Evolutionary conservation across 2,888 invertebrate genomes (phyloP).

Genomic region (Caradrina kadenii): DNA sequence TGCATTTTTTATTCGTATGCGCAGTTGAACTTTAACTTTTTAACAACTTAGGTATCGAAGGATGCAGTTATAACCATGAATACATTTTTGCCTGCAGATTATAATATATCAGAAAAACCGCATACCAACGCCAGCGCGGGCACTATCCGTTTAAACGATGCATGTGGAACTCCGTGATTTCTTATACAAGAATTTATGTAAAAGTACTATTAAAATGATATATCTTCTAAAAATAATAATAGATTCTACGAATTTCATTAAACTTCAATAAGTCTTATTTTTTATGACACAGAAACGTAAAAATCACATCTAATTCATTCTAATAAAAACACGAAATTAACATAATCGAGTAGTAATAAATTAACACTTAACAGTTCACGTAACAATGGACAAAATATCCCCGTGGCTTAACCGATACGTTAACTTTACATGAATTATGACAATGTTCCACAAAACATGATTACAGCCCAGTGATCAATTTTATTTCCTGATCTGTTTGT

Average conservation of each 20-base stretch:
- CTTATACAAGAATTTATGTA: too few species aligned
- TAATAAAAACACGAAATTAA: constrained; percentile 20
- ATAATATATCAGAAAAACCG: too few species aligned
- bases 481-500: constrained; percentile 34
- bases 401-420: constrained; percentile 9
- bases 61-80: background rate
- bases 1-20: constrained; percentile 5
- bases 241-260: constrained; percentile 7
- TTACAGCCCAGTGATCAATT: constrained; percentile 4
- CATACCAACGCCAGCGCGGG: too few species aligned
- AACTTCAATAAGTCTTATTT: background rate
- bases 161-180: too few species aligned
- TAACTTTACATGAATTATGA: constrained; percentile 5
- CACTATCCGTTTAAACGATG: too few species aligned
- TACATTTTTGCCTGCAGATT: too few species aligned
- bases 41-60: background rate
- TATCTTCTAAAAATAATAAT: constrained; percentile 5
- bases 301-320: constrained; percentile 14
- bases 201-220: too few species aligned
- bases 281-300: constrained; percentile 11
- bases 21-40: background rate
- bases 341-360: constrained; percentile 11
- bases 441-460: background rate
- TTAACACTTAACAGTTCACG: constrained; percentile 18
- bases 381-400: constrained; percentile 10